Base-by-base conservation (phyloP, 2,797 vertebrate species). In the Buceros bicornis region DNA sequence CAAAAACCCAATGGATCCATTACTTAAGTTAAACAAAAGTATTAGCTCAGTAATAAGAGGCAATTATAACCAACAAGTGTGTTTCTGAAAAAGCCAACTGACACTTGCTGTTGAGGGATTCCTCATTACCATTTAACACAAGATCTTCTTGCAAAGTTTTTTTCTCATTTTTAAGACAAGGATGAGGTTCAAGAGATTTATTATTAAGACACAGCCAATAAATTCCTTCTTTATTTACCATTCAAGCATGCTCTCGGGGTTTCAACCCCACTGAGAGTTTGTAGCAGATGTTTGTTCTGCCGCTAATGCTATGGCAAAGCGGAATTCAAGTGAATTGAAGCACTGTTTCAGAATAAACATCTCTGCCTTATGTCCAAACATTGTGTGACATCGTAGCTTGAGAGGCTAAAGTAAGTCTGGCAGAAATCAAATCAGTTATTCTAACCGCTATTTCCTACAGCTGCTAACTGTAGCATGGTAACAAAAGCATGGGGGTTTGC, bases 331-430 rank as follows among this genome's bases (percentile, higher is more conserved):
- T 2, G 35, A 89, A 57, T 21, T 58, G 47, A 72, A 91, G 58
- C 58, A 12, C 25, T n/a, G 3, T 66, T 88, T 93, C 56, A 73
- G 77, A 93, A 60, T 17, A 87, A 93, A 90, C 25, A 40, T 42
- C 73, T 77, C 66, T 95, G 66, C 80, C 42, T 87, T 40, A 0
- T 48, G 14, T 62, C 80, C 66, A 88, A 73, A 72, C 31, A 21
- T 19, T 33, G 29, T 29, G 31, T 33, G 42, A 19, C 64, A 64
- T 37, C 1, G 3, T 24, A 62, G 8, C n/a, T 47, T 0, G 0
- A 72, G 54, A 54, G 13, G 47, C 40, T 90, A 15, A 91, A 90
- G 51, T 8, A 70, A 65, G 5, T 2, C 37, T 69, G 54, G 43
- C 58, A 86, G 72, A 60, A 93, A 64, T 19, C 26, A 33, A 40